Percentiles rank a stretch among this genome's conserved stretches.
Conservation (phyloP, 2,113 vertebrate species). For the Bos javanicus region DNA sequence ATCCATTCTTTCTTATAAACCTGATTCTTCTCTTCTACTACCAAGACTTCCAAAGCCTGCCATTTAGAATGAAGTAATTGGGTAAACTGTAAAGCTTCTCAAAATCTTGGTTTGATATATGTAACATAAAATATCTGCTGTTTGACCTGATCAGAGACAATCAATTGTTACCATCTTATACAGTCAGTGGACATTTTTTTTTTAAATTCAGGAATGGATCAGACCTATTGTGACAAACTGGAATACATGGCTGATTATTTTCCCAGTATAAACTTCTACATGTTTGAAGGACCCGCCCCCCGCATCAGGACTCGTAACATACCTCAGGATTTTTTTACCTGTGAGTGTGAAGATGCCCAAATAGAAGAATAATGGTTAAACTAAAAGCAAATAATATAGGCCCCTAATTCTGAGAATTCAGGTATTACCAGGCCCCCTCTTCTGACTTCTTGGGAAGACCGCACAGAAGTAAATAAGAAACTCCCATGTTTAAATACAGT, state of each 20-base stretch:
- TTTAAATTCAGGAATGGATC: constrained; percentile 91
- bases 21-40: not conserved
- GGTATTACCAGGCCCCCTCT: not conserved
- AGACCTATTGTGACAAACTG: constrained; percentile 84
- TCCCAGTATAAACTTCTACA: constrained; percentile 78
- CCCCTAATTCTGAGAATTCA: not conserved
- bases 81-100: not conserved
- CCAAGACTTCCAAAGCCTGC: not conserved
- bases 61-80: not conserved
- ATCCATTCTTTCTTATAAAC: not conserved
- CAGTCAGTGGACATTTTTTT: not conserved
- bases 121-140: not conserved
- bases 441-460: not conserved
- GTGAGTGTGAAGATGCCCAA: constrained; percentile 80
- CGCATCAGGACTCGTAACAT: constrained; percentile 86
- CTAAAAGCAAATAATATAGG: not conserved
- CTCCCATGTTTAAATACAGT: not conserved
- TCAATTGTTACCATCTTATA: not conserved
- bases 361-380: not conserved
- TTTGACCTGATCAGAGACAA: not conserved
- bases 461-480: not conserved
- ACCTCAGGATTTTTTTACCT: constrained; percentile 86
- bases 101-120: not conserved
- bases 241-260: constrained; percentile 87
- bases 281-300: constrained; percentile 90